Evolutionary conservation across 2,797 vertebrate genomes (phyloP).

Genomic region (Neoniphon sammara): DNA sequence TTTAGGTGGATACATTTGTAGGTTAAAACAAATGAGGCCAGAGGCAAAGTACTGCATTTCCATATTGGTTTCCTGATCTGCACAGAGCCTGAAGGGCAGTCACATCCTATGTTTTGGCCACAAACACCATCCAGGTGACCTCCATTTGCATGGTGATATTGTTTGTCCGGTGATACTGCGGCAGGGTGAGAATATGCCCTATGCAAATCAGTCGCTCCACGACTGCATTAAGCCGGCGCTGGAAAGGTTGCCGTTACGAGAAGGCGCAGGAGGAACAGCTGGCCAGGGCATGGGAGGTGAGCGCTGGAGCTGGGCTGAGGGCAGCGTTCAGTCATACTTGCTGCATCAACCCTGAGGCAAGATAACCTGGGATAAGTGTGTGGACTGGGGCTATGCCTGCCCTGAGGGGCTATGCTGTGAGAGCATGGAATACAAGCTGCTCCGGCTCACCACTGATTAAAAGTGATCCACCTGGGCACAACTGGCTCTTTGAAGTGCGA

Average conservation of each 20-base stretch:
- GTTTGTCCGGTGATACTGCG: conserved; percentile 43
- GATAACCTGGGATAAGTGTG: conserved; percentile 45
- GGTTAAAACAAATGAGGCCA: conserved; percentile 66
- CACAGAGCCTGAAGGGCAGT: conserved; percentile 50
- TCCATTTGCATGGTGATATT: conserved; percentile 76
- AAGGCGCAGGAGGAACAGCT: conserved; percentile 51
- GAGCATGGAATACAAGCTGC: conserved; percentile 66
- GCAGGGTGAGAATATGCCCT: conserved; percentile 39
- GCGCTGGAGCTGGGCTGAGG: conserved; percentile 32
- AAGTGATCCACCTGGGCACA: conserved; percentile 74
- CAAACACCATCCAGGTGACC: conserved; percentile 61
- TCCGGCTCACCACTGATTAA: conserved; percentile 71
- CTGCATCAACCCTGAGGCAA: conserved; percentile 62
- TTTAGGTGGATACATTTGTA: conserved; percentile 57
- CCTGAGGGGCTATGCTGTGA: conserved; percentile 57
- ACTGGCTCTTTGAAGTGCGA: conserved; percentile 72
- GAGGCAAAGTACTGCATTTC: conserved; percentile 70
- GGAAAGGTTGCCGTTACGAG: conserved; percentile 2
- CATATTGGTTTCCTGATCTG: conserved; percentile 74
- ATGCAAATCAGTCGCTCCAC: conserved; percentile 66
- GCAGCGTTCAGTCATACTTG: conserved; percentile 52
- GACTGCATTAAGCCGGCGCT: background rate
- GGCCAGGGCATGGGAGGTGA: conserved; percentile 34
- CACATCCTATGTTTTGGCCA: conserved; percentile 62
- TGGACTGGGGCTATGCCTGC: conserved; percentile 33